Evolutionary conservation across 2,888 invertebrate species (phyloP), one percentile per base, ranked within the genome.

Genomic region (Drepana falcataria): DNA sequence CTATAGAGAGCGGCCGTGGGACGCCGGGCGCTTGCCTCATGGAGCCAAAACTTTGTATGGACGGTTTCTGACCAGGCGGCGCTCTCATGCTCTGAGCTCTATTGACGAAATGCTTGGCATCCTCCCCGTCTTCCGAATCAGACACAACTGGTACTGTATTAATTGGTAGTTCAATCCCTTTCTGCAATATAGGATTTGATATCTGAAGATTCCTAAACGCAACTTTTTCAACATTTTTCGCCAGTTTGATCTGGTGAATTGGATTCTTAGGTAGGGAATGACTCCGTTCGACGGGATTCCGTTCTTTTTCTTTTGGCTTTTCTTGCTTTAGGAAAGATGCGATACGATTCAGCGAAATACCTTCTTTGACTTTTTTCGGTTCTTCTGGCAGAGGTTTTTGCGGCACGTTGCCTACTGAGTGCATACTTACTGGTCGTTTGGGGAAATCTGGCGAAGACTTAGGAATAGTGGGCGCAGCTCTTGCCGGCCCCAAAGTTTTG

Each of bases 61-160:
- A 86, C 0, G 95, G 94, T 70, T 94, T 92, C 21, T 89, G 90
- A 0, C 83, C 71, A 1, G 82, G 73, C 0, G 92, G 92, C 53
- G 94, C 94, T 63, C 96, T 90, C 95, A 97, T 95, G 66, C 96
- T 96, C 70, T 96, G 96, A 0, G 96, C 95, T 53, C 97, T 91
- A 83, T 94, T 94, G 0, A 96, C 94, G 9, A 94, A 93, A 0
- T 89, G 79, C 52, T 92, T 92, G 48, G 92, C 86, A 53, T 91
- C 91, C 9, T 93, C 93, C 2, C 85, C 83, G 49, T 92, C 91
- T 70, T 92, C 84, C 2, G 85, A 83, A 64, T 88, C 86, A 0
- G 89, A 91, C 0, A 91, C 91, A 0, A 95, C 93, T 0, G 95
- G 92, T 0, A 95, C 91, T 0, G 93, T 91, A 9, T 91, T 91